A percentile compares a stretch with the other conserved stretches of the same genome.
phyloP scores from a whole-genome alignment of 2,113 vertebrate genomes.

The Callospermophilus lateralis region DNA sequence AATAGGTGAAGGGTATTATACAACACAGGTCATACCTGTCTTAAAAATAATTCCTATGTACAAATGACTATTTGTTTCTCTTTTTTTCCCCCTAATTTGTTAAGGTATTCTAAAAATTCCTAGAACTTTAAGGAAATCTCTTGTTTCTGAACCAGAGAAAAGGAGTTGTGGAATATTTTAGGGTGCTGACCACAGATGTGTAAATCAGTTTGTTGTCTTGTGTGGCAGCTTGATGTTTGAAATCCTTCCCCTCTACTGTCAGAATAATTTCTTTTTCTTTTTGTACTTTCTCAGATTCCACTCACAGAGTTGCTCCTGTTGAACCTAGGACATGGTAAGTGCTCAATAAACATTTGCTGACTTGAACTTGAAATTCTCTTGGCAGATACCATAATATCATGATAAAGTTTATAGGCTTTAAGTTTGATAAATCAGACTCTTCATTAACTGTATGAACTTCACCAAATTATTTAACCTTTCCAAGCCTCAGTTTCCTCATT shows the following conservation, averaged over 20 bases:
- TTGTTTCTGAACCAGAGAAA: slow-evolving; percentile 50
- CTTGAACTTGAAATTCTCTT: slow-evolving; percentile 46
- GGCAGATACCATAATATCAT: neutral
- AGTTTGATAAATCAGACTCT: neutral
- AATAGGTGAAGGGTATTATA: neutral
- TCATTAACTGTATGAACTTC: neutral
- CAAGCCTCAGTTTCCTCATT: neutral
- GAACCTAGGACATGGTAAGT: neutral
- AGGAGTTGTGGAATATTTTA: neutral
- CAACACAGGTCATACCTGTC: neutral
- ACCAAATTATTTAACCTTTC: slow-evolving; percentile 20
- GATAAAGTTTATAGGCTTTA: neutral
- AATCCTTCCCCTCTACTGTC: neutral
- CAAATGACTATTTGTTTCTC: neutral
- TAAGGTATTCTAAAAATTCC: slow-evolving; percentile 49
- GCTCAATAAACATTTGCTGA: neutral
- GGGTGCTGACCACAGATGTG: neutral
- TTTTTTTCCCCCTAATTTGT: neutral
- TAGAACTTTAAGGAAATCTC: slow-evolving; percentile 38
- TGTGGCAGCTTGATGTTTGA: neutral
- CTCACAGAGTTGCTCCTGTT: neutral
- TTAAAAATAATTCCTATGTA: slow-evolving; percentile 15
- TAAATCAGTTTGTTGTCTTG: neutral
- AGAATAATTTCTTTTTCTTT: slow-evolving; percentile 25
- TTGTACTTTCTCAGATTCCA: slow-evolving; percentile 15